Evolutionary conservation across 1,140 invertebrate species (phyloP), one percentile per base, ranked within the genome.

Genomic region (Varroa destructor): DNA sequence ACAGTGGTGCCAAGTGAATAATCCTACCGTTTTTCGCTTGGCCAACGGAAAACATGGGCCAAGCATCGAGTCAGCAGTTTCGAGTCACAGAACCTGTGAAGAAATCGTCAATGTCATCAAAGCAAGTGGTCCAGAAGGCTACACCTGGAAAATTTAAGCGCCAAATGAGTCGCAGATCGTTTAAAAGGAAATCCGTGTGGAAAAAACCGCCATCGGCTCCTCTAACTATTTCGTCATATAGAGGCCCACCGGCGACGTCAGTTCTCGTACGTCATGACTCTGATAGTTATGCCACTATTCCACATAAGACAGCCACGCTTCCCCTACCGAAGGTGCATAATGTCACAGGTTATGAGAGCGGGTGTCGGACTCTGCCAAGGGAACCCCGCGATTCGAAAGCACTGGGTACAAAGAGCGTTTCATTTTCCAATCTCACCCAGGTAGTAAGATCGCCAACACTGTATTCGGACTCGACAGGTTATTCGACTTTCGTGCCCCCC

Each of bases 351-450:
- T 67, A 67, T 37, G 61, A 67, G 37, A 67, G 82, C 90, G 85
- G 58, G 98, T 86, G 77, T 97, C 92, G 1, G 89, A 88, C n/a
- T 97, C 91, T 79, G 95, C 91, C 1, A 97, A 79, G 6, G 94
- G 95, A 57, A 93, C 94, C 82, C 95, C 90, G 46, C 61, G 61
- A 46, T 1, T 40, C 46, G n/a, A 67, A 67, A 37, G 12, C 61
- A 37, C 61, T 67, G 12, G 37, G 14, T 46, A 67, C 61, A 46
- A 67, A 67, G 37, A 67, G 61, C 8, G 61, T 67, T 14, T 67
- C 61, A 46, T 67, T 67, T 40, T 67, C 61, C 12, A 67, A 67
- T 67, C 37, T 67, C 40, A 67, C 61, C 10, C 61, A 67, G 40
- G 36, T 67, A 12, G 61, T 67, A 37, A 67, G 61, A 67, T 67